Conservation (phyloP, 2,113 vertebrate species). For the Condylura cristata region DNA sequence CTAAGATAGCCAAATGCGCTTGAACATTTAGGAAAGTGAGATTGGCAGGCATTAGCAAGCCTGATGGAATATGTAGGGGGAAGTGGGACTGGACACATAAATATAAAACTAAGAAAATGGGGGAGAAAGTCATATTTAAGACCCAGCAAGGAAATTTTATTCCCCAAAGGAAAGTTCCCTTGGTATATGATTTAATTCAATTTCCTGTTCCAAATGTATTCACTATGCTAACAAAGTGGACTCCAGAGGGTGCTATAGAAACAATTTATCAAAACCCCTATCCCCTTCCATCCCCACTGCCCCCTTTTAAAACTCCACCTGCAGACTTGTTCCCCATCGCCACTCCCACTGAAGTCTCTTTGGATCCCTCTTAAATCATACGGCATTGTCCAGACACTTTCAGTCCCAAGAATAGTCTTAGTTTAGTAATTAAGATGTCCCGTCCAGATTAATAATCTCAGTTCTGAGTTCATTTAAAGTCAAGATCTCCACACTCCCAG, state of each 20-base stretch:
- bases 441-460: conserved; percentile 42
- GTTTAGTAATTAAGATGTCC: conserved; percentile 57
- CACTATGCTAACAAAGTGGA: not conserved
- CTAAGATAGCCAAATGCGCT: not conserved
- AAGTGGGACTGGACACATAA: not conserved
- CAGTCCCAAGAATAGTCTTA: not conserved
- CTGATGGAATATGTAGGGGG: not conserved
- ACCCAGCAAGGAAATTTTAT: not conserved
- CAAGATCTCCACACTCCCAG: not conserved
- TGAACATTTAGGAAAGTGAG: not conserved
- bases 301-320: not conserved
- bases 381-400: conserved; percentile 49
- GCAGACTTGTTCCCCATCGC: not conserved
- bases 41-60: not conserved
- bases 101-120: conserved; percentile 9
- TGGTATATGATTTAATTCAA: not conserved
- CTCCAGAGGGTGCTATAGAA: not conserved
- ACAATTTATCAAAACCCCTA: not conserved
- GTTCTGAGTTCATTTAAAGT: not conserved
- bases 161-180: not conserved
- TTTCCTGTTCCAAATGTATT: not conserved
- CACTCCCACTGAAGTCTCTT: not conserved
- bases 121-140: not conserved
- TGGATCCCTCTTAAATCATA: conserved; percentile 14
- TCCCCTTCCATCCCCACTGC: not conserved